Conservation (phyloP, 2,888 invertebrate species). For the Labia minor region DNA sequence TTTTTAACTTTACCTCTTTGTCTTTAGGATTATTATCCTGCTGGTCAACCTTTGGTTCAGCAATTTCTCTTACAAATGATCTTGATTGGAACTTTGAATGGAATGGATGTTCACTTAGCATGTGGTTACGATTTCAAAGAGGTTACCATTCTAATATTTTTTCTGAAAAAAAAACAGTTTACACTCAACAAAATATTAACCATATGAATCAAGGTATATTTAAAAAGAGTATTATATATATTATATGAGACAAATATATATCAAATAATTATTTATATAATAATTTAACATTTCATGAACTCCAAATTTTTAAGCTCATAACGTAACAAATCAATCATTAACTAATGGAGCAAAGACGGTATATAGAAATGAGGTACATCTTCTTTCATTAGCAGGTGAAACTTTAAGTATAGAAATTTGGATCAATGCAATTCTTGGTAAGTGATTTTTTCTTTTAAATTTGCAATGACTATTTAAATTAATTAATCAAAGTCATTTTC, state of each 20-base stretch:
- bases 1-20: background rate
- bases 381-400: constrained; percentile 52
- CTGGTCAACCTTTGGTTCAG: constrained; percentile 37
- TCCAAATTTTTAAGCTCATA: too few species aligned
- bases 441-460: constrained; percentile 16
- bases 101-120: constrained; percentile 45
- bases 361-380: constrained; percentile 37
- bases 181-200: too few species aligned
- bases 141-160: constrained; percentile 26
- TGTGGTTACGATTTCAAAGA: constrained; percentile 45
- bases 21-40: constrained; percentile 34
- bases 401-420: constrained; percentile 50
- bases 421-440: constrained; percentile 43
- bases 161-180: too few species aligned
- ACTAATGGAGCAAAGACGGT: background rate
- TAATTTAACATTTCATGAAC: too few species aligned
- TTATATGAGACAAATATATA: too few species aligned
- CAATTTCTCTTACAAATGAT: constrained; percentile 34
- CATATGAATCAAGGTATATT: too few species aligned
- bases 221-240: too few species aligned
- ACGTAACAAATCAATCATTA: too few species aligned
- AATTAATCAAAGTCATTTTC: constrained; percentile 21
- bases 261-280: too few species aligned
- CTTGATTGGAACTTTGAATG: constrained; percentile 52
- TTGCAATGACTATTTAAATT: background rate